Evolutionary conservation across 2,888 invertebrate genomes (phyloP), one percentile per base, ranked within the genome.

Genomic region (Pachycephus smyrnensis): DNA sequence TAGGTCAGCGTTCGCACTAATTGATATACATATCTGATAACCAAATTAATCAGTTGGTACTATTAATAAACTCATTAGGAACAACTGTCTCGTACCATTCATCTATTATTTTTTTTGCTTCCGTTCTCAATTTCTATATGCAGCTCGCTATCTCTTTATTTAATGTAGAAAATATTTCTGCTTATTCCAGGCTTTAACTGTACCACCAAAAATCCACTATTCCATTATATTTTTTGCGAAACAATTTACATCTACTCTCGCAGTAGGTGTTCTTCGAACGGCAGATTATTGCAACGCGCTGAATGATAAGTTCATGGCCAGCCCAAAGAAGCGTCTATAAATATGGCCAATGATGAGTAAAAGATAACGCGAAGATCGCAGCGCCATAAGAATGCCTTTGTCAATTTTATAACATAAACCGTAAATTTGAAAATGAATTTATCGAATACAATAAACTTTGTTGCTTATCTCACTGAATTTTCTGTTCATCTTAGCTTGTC

Each of bases 31-130:
- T 55, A 55, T 55, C 23, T 55, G 84, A 84, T 84, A 85, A 83
- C 83, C 83, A 84, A 82, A 87, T 84, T 84, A 86, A 87, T 88
- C 84, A 85, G 86, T 85, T 79, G 78, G 79, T 69, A 78, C 87
- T 87, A 88, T 88, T 87, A 86, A 87, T 87, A 87, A 83, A 86
- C 83, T 73, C 32, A 78, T 81, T 78, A 80, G 79, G 80, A 81
- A 80, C 76, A 79, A 80, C 9, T 15, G 2, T 23, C 15, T 4
- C 15, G 15, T 23, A 23, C 40, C 6, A 40, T 23, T 40, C 1
- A 40, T 40, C 23, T 55, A 23, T 55, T 55, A 55, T 55, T 6
- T 23, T 55, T 6, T 55, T 55, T 9, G 15, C 40, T 40, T 15
- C 40, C 23, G 9, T 55, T 55, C 55, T 23, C 55, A 23, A 23